Evolutionary conservation across 2,888 invertebrate species (phyloP), one percentile per base, ranked within the genome.

Genomic region (Drosophila nr. fundita): DNA sequence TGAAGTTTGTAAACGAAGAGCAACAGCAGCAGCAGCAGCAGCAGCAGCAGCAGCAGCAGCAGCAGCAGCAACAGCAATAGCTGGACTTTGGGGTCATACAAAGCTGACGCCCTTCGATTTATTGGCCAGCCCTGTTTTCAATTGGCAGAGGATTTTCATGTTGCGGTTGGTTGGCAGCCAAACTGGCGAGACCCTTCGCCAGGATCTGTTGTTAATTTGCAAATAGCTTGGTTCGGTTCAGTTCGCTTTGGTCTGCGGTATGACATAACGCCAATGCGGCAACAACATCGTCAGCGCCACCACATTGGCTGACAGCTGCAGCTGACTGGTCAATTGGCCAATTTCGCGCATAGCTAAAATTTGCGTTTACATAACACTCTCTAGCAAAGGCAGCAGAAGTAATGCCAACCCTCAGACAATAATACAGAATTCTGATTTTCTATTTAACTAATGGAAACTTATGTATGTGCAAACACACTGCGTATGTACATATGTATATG

Each of bases 141-240:
- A 80, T 80, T 82, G 78, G 70, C 82, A 80, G 68, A 54, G 65
- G 68, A 74, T 78, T 79, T 70, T 79, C 79, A 70, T 78, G 75
- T 78, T 77, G 79, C 60, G 75, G 75, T 79, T 58, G 57, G 61
- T 73, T 68, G 78, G 49, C 65, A 78, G 73, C 82, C 81, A 65
- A 76, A 64, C 48, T 55, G 73, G 42, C 63, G 40, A 36, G 40
- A 34, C 59, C 53, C 52, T 34, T 50, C 29, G 52, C 67, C 67
- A 49, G 78, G 52, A 77, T 68, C 52, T 54, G 64, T 64, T 75
- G 75, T 78, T 79, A 67, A 78, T 78, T 78, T 79, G 67, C 76
- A 75, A 78, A 79, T 67, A 57, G 58, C 52, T 60, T 40, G 36
- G 40, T 40, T 24, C 38, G 58, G 24, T 53, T 34, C 34, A 15